Evolutionary conservation across 2,113 vertebrate genomes (phyloP), one percentile per base, ranked within the genome.

Genomic region (Rattus rattus): DNA sequence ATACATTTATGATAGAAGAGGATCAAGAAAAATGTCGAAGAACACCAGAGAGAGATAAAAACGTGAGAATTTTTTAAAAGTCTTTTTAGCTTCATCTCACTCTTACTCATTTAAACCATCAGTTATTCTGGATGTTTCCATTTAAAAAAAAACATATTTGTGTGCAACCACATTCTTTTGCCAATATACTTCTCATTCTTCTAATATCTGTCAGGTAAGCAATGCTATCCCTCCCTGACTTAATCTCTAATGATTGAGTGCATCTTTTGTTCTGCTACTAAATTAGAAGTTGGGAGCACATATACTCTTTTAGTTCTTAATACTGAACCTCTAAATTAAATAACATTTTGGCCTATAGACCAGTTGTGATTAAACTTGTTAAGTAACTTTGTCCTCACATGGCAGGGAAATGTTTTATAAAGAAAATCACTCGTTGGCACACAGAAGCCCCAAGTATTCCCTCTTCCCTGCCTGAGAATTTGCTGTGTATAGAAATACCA

Each of bases 401-500:
- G 79, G 47, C 28, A 94, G 61, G 47, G 16, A 70, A 96, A 76
- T 76, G 49, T 63, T 92, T 96, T 80, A 28, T 85, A 88, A 97
- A 63, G 72, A 75, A 95, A 95, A 77, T 63, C 33, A 6, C 49
- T 77, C 10, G n/a, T 28, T 89, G 67, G 24, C 63, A 83, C 69
- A 97, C 81, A 92, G 36, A 94, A 77, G 36, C 33, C 33, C 5
- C 4, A 43, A 75, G 22, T 6, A 11, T 20, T 76, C 49, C 26
- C 17, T 86, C 26, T 84, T 93, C 22, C 65, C 22, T 77, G 52
- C 49, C 92, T 81, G 20, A 81, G 43, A 43, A 91, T 94, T 86
- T 87, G 30, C n/a, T 81, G 10, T 52, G 54, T 61, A 30, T 3
- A 11, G 61, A 87, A 94, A 89, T 11, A 93, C 9, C 79, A 63